A percentile compares a stretch with the other conserved stretches of the same genome.
Evolutionary conservation across 2,797 vertebrate species (phyloP).

Genomic region (Clamator glandarius): DNA sequence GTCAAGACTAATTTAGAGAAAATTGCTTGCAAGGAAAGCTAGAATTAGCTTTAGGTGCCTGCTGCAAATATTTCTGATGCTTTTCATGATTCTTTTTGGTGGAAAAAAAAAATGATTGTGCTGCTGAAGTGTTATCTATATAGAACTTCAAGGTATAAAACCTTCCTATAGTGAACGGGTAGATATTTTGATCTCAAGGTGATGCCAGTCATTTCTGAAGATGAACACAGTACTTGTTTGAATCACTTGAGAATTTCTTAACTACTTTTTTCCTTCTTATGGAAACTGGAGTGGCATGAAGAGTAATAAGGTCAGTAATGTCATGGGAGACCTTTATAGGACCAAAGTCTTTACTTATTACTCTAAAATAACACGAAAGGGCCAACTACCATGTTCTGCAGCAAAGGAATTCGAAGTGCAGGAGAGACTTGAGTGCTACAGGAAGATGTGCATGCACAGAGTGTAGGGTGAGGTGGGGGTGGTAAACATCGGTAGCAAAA

Average conservation of each 20-base stretch:
- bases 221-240: slow-evolving; percentile 13
- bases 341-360: slow-evolving; percentile 6
- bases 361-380: slow-evolving; percentile 45
- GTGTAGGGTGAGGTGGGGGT: neutral
- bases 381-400: neutral
- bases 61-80: neutral
- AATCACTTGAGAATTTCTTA: slow-evolving; percentile 41
- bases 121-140: neutral
- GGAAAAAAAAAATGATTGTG: neutral
- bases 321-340: neutral
- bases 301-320: slow-evolving; percentile 18
- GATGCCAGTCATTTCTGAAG: slow-evolving; percentile 40
- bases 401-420: slow-evolving; percentile 16
- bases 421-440: neutral
- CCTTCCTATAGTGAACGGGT: neutral
- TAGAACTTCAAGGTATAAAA: neutral
- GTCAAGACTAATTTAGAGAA: neutral
- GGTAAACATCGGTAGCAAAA: neutral
- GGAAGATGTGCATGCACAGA: neutral
- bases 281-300: neutral
- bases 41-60: neutral
- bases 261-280: neutral
- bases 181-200: slow-evolving; percentile 50
- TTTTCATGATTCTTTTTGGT: neutral
- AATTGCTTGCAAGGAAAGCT: slow-evolving; percentile 1